Percentiles rank a stretch among this genome's conserved stretches.
These are phyloP conservation scores for Drosophila buzzatii DNA, from an alignment of 2,888 invertebrate genomes.

Conservation along the genomic window DNA sequence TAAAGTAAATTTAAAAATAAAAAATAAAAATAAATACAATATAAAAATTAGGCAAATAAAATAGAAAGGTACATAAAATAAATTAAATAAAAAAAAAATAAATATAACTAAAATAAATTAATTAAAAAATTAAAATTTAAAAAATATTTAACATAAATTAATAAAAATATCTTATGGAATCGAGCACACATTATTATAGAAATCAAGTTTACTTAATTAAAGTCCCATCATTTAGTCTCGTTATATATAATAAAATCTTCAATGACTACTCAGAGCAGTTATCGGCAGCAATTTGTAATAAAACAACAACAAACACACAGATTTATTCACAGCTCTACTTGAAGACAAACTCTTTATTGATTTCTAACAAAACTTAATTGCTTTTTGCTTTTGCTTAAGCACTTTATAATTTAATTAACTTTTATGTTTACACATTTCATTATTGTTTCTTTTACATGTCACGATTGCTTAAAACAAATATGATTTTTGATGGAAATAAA, in stretches of 20 bases:
- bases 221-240: too few relatives aligned
- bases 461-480: constrained; percentile 37
- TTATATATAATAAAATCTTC: background rate
- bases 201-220: too few relatives aligned
- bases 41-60: too few relatives aligned
- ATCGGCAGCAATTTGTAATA: background rate
- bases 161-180: too few relatives aligned
- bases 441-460: constrained; percentile 62
- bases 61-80: too few relatives aligned
- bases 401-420: constrained; percentile 24
- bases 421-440: constrained; percentile 26
- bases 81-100: too few relatives aligned
- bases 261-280: background rate
- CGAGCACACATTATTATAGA: too few relatives aligned
- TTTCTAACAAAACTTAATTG: background rate
- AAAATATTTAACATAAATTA: too few relatives aligned
- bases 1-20: too few relatives aligned
- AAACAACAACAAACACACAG: background rate
- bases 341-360: background rate
- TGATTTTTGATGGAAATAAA: constrained; percentile 37
- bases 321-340: background rate
- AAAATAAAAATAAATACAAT: too few relatives aligned
- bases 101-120: too few relatives aligned
- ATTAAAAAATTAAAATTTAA: too few relatives aligned
- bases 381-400: constrained; percentile 8